These are phyloP conservation scores for Argyrosomus japonicus DNA, from an alignment of 2,113 vertebrate genomes.

Conservation along the genomic window DNA sequence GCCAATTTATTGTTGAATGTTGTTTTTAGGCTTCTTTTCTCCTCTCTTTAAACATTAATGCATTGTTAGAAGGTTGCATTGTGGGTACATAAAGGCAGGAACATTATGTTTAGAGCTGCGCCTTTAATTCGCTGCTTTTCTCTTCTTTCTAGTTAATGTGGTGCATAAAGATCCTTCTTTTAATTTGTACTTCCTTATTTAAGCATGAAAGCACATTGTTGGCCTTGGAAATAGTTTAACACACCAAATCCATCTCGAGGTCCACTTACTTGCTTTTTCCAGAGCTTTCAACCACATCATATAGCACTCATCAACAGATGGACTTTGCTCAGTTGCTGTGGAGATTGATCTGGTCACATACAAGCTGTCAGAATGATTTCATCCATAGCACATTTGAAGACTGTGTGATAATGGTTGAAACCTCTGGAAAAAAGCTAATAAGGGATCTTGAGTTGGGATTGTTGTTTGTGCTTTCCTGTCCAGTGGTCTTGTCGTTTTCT, in stretches of 20 bases:
- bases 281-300: not conserved
- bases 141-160: not conserved
- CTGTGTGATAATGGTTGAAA: constrained; percentile 10
- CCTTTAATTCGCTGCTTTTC: not conserved
- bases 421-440: not conserved
- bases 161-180: not conserved
- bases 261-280: not conserved
- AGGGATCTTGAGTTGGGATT: not conserved
- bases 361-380: constrained; percentile 18
- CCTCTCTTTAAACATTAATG: not conserved
- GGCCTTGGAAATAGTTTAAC: not conserved
- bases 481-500: not conserved
- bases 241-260: not conserved
- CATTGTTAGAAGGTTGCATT: not conserved
- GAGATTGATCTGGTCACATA: not conserved
- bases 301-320: not conserved
- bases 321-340: not conserved
- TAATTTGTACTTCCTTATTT: not conserved
- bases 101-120: not conserved
- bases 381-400: not conserved
- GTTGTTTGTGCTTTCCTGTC: constrained; percentile 13
- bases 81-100: not conserved
- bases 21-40: constrained; percentile 12
- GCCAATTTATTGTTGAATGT: not conserved
- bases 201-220: constrained; percentile 19